Evolutionary conservation across 2,888 invertebrate species (phyloP), one percentile per base, ranked within the genome.

Genomic region (Nasonovia ribisnigri): DNA sequence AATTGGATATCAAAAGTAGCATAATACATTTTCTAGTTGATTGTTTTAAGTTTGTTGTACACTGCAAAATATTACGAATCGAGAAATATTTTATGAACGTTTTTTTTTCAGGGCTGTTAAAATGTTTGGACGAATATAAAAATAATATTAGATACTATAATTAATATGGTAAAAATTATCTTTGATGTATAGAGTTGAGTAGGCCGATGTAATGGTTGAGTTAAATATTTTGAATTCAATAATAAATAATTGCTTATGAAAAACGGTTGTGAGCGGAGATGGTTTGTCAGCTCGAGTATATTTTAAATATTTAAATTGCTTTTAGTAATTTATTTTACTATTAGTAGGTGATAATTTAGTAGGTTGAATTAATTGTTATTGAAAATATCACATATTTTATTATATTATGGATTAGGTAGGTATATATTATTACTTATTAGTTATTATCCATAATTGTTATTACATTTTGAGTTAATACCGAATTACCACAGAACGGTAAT

Each of bases 21-120:
- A 48, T 11, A 48, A 48, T 90, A 36, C 16, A 67, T 36, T 36
- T 1, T 36, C 43, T 77, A 20, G 11, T 36, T 67, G 48, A 48
- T 20, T 36, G 36, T 36, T 48, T 77, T 77, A n/a, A 48, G 77
- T 48, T 90, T 77, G 36, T 77, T 36, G 8, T 36, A 48, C 48
- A 90, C 54, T 54, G 54, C 16, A 11, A 48, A 24, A 48, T 77
- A 6, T 77, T 36, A 6, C 2, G 11, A 46, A 29, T 36, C 20
- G 29, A 90, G 3, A 90, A 36, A 48, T 26, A 24, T 67, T 67
- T 90, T 48, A 36, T 46, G n/a, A n/a, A 46, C 46, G 10, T 46
- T 46, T 46, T 90, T 90, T 88, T 88, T 36, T 84, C 8, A 42
- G 16, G 5, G n/a, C 43, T 89, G 67, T 54, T 60, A 54, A 89